Evolutionary conservation across 1,140 invertebrate genomes (phyloP).

Genomic region (Neodiprion pinetum): DNA sequence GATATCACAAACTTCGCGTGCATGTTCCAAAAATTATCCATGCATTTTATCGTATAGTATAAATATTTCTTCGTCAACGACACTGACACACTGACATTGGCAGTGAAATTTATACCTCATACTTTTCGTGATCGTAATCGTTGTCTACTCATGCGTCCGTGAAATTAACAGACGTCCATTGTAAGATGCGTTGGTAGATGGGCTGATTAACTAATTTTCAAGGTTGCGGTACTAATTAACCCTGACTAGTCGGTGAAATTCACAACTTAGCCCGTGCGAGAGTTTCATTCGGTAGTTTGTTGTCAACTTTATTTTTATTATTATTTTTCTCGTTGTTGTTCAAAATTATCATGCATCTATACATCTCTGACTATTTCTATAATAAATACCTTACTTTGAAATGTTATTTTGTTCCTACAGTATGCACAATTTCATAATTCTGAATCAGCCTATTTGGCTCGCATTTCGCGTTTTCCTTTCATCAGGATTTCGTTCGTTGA

Average conservation of each 20-base stretch:
- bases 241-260: neutral
- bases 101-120: too few relatives aligned
- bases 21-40: too few relatives aligned
- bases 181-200: neutral
- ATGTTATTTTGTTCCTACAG: too few relatives aligned
- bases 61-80: too few relatives aligned
- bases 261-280: neutral
- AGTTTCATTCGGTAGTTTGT: neutral
- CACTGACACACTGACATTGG: too few relatives aligned
- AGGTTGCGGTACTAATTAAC: neutral
- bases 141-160: too few relatives aligned
- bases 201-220: slow-evolving; percentile 5
- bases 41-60: too few relatives aligned
- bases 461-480: too few relatives aligned
- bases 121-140: too few relatives aligned
- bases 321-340: neutral
- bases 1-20: too few relatives aligned
- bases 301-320: neutral
- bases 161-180: too few relatives aligned
- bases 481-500: neutral
- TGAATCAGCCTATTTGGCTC: neutral
- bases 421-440: neutral
- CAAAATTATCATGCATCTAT: neutral
- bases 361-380: neutral
- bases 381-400: neutral